Evolutionary conservation across 1,140 invertebrate species (phyloP), one percentile per base, ranked within the genome.

Genomic region (Trachymyrmex cornetzi): DNA sequence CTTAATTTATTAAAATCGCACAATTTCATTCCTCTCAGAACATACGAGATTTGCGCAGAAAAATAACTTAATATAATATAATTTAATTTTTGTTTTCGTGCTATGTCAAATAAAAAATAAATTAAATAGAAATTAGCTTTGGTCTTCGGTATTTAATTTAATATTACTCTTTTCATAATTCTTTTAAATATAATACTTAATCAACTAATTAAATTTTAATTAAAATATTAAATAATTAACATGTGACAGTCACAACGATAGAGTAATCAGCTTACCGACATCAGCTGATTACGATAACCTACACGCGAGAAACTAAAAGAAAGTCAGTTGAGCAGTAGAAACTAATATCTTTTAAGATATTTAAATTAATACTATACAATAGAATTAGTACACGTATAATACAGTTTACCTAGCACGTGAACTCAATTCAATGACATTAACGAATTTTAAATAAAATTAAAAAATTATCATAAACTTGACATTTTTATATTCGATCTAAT

Each of bases 1-100:
- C 66, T 69, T 69, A 69, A 69, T 69, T 69, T 69, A 69, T 50
- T 69, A 69, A 69, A 69, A 69, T 69, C 66, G 22, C 22, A 69
- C 66, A 69, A 69, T 69, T 69, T 69, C 66, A 14, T 50, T 48
- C 22, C 66, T 69, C 66, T 69, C 66, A 24, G 66, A 50, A 50
- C 38, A 12, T 69, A 69, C 2, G 30, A 34, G 34, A 64, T 64
- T 64, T 64, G 63, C 63, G 63, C 63, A 69, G 22, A 24, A 69
- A 69, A 24, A 69, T 69, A 69, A 48, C 11, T 16, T 38, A 38
- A n/a, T 55, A 55, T 22, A 66, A 66, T 66, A 69, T 69, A 69
- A 69, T 69, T 67, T 48, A 24, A 69, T 69, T 69, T 69, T 48
- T 48, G 22, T 50, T 69, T 69, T 38, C 30, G 11, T 69, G 50